Percentiles rank a stretch among this genome's conserved stretches.
Conservation (phyloP, 1,140 invertebrate genomes). For the Drosophila insularis region DNA sequence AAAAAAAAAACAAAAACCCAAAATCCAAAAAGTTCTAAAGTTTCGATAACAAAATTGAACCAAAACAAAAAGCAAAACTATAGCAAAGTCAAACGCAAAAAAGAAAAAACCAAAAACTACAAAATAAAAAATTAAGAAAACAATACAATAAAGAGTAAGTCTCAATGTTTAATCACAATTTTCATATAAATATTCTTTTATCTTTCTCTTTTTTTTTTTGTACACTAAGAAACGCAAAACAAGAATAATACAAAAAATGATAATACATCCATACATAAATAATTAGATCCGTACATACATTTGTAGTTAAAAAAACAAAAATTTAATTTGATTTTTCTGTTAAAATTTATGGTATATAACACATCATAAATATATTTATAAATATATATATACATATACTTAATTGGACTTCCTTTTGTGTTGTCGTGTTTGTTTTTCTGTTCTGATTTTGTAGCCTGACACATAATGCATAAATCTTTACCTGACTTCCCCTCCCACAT, state of each 20-base stretch:
- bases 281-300: neutral
- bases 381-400: neutral
- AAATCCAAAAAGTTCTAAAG: slow-evolving; percentile 34
- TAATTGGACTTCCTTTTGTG: slow-evolving; percentile 33
- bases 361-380: neutral
- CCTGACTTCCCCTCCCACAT: neutral
- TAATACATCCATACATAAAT: neutral
- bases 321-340: slow-evolving; percentile 16
- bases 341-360: neutral
- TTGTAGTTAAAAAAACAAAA: neutral
- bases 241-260: slow-evolving; percentile 9
- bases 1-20: slow-evolving; percentile 29
- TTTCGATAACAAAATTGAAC: slow-evolving; percentile 39
- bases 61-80: slow-evolving; percentile 29
- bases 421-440: slow-evolving; percentile 46
- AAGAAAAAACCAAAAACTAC: slow-evolving; percentile 35
- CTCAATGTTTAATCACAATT: slow-evolving; percentile 66
- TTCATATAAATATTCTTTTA: slow-evolving; percentile 36
- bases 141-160: slow-evolving; percentile 72
- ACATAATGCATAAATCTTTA: neutral
- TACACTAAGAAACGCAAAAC: slow-evolving; percentile 8
- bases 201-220: neutral
- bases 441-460: slow-evolving; percentile 39
- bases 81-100: slow-evolving; percentile 71
- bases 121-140: slow-evolving; percentile 23